Base-by-base conservation (phyloP, 1,140 invertebrate genomes). In the Zaprionus inermis region DNA sequence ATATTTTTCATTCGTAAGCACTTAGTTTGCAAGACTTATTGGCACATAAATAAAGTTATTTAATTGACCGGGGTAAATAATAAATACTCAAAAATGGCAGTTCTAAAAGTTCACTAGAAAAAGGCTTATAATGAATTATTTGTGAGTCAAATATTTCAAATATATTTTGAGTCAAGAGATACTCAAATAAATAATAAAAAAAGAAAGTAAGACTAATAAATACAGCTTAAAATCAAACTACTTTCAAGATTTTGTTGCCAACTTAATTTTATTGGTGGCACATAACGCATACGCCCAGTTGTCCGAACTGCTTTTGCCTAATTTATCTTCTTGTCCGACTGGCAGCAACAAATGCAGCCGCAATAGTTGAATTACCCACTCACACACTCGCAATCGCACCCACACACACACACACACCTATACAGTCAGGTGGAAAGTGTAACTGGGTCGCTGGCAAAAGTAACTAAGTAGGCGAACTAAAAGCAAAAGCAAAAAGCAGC, bases 251-350 rank as follows among this genome's bases (percentile, higher is more conserved):
- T 22, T 49, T 49, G 44, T 49, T 49, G 44, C 18, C 44, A 49
- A 49, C 9, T 49, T 7, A 49, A 10, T 49, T 49, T 44, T 9
- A 16, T 16, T 44, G n/a, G 4, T 32, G 28, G n/a, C 38, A 18
- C 38, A 44, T 36, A 55, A 64, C 51, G 58, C 10, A 63, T 38
- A n/a, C 51, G 60, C 41, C 59, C 28, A 32, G 66, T 58, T 46
- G 63, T 73, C 49, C 56, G 58, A 73, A 70, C 41, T 68, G 49
- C 32, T 77, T 77, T 73, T 58, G 74, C 57, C 71, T 78, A 64
- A 79, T 79, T 74, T 79, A 79, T 79, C 70, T 77, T 73, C 55
- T 72, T 72, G 73, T 65, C 69, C n/a, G 76, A 46, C 64, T 59
- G 74, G 68, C 64, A 66, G 68, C 72, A 76, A 76, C 66, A 76